A percentile compares a stretch with the other conserved stretches of the same genome.
Conservation (phyloP, 2,113 vertebrate species). For the Oophaga pumilio region DNA sequence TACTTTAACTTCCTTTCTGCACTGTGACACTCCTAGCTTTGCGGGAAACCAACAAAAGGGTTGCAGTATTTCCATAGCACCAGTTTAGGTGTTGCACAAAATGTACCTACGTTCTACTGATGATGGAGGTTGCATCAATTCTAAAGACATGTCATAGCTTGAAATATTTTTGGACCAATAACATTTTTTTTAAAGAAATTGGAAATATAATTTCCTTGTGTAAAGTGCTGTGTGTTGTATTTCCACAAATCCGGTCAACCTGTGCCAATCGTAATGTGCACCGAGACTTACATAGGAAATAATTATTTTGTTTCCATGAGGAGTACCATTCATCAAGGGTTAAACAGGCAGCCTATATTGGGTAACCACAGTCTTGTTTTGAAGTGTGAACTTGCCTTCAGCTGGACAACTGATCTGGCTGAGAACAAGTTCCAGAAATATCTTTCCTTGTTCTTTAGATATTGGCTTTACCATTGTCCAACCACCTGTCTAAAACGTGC, state of each 20-base stretch:
- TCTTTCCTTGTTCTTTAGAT: constrained; percentile 21
- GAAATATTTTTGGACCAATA: not conserved
- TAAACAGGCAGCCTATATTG: constrained; percentile 6
- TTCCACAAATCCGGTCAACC: not conserved
- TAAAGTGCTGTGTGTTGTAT: not conserved
- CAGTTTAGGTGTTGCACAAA: not conserved
- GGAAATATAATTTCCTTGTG: not conserved
- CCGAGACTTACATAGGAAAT: not conserved
- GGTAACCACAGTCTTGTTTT: constrained; percentile 16
- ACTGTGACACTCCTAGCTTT: not conserved
- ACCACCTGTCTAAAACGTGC: constrained; percentile 50
- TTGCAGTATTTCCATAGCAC: not conserved
- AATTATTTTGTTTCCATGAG: not conserved
- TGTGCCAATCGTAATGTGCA: not conserved
- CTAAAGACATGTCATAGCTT: not conserved
- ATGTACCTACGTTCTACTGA: not conserved
- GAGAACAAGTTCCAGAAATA: constrained; percentile 49
- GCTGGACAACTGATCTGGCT: constrained; percentile 52
- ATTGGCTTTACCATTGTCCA: constrained; percentile 31
- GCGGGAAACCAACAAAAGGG: no score
- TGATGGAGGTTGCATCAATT: not conserved
- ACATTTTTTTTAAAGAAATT: no score
- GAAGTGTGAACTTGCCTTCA: constrained; percentile 36
- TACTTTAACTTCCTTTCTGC: not conserved
- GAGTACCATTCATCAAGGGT: not conserved